Evolutionary conservation across 1,140 invertebrate genomes (phyloP).

Genomic region (Rhagoletis zephyria): DNA sequence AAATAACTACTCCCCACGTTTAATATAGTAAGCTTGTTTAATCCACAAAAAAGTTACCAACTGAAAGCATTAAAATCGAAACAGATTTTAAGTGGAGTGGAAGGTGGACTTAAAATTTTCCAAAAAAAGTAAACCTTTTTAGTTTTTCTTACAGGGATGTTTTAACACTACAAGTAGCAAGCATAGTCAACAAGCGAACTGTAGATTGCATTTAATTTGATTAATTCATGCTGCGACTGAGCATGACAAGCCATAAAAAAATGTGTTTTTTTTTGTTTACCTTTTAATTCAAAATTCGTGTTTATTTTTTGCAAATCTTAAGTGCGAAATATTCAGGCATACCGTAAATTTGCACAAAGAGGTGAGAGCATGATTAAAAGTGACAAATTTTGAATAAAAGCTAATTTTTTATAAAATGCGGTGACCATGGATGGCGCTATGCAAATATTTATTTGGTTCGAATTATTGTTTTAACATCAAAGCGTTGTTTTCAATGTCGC

Average conservation of each 20-base stretch:
- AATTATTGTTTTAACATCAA: neutral
- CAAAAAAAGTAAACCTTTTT: neutral
- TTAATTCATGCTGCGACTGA: conserved; percentile 1
- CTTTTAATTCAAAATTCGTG: neutral
- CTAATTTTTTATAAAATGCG: neutral
- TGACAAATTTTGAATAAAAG: neutral
- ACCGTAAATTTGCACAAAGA: neutral
- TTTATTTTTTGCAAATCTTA: neutral
- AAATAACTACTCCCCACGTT: too few species aligned
- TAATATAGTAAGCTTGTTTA: too few species aligned
- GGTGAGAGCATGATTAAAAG: neutral
- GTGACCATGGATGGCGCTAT: neutral
- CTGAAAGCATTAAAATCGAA: too few species aligned
- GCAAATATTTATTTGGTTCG: neutral
- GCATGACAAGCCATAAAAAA: neutral
- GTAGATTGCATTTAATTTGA: conserved; percentile 44
- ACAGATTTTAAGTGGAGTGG: too few species aligned
- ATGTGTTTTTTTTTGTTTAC: neutral
- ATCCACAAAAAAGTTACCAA: too few species aligned
- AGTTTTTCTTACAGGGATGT: neutral
- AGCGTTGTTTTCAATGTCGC: neutral
- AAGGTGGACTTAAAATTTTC: too few species aligned
- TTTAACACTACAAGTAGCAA: neutral
- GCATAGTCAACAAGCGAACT: neutral
- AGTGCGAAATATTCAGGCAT: neutral